Evolutionary conservation across 35 echinoderm and acorn worm genomes (phyloP).

Genomic region (Apostichopus californicus): DNA sequence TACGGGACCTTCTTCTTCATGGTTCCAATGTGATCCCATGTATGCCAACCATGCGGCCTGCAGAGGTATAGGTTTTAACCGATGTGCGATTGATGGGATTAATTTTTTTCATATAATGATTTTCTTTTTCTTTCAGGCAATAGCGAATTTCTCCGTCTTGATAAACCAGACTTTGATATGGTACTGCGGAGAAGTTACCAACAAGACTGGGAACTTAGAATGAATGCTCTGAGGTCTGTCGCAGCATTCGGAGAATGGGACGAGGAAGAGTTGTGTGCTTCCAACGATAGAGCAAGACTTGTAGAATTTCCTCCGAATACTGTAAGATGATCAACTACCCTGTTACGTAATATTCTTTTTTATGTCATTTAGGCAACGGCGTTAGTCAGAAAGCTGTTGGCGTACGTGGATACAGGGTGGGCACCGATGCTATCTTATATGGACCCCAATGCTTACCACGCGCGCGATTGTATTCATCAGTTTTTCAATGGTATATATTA

Average conservation of each 20-base stretch:
- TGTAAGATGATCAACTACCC: constrained; percentile 17
- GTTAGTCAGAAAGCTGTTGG: no score
- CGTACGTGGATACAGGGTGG: no score
- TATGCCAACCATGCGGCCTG: no score
- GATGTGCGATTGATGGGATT: no score
- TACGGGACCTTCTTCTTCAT: no score
- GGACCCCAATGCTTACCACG: no score
- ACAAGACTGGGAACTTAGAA: constrained; percentile 85
- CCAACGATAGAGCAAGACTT: constrained; percentile 74
- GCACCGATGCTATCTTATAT: no score
- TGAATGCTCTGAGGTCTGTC: constrained; percentile 60
- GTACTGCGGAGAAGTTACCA: constrained; percentile 85
- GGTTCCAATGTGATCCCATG: no score
- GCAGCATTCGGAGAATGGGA: constrained; percentile 79
- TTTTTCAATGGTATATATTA: no score
- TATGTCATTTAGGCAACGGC: no score
- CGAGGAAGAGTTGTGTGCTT: constrained; percentile 70
- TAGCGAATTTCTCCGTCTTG: constrained; percentile 83
- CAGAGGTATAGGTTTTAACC: no score
- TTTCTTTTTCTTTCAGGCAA: constrained; percentile 56
- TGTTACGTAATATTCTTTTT: background rate
- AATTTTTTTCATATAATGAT: background rate
- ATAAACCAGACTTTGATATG: constrained; percentile 98
- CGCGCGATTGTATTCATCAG: no score
- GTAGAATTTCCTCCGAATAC: constrained; percentile 78